Evolutionary conservation across 2,797 vertebrate genomes (phyloP).

Genomic region (Aeoliscus strigatus): DNA sequence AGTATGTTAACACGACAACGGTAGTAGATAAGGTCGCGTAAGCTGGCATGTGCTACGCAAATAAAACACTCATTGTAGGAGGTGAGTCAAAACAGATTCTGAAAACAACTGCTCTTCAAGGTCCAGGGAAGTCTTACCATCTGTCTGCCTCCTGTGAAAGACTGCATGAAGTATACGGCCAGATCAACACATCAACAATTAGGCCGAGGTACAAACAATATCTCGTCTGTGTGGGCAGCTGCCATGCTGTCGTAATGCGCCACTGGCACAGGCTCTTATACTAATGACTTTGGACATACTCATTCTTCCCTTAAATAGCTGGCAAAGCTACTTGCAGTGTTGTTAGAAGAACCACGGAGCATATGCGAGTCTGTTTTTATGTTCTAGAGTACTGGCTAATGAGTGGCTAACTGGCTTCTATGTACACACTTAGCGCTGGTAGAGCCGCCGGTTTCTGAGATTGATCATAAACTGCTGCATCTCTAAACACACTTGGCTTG

Average conservation of each 20-base stretch:
- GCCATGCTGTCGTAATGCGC: constrained; percentile 39
- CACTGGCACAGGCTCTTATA: constrained; percentile 32
- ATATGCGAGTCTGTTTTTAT: constrained; percentile 36
- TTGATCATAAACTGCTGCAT: background rate
- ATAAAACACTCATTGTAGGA: constrained; percentile 4
- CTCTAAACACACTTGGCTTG: no score
- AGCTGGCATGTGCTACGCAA: constrained; percentile 21
- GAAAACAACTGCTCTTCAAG: constrained; percentile 13
- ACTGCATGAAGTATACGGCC: constrained; percentile 22
- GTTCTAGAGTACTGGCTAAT: constrained; percentile 41
- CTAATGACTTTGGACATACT: constrained; percentile 35
- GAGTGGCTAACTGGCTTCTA: constrained; percentile 31
- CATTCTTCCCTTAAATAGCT: constrained; percentile 33
- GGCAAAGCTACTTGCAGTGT: constrained; percentile 40
- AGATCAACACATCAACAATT: constrained; percentile 42
- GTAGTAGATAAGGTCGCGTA: constrained; percentile 58
- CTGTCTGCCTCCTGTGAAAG: constrained; percentile 38
- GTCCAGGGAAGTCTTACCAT: constrained; percentile 27
- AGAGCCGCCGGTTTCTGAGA: constrained; percentile 1
- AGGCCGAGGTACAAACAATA: constrained; percentile 32
- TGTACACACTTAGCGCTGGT: constrained; percentile 15
- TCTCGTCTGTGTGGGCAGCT: constrained; percentile 22
- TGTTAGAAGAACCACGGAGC: constrained; percentile 44
- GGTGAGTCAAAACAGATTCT: constrained; percentile 26
- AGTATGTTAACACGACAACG: constrained; percentile 34